Base-by-base conservation (phyloP, 2,797 vertebrate species). In the Argyrosomus regius region DNA sequence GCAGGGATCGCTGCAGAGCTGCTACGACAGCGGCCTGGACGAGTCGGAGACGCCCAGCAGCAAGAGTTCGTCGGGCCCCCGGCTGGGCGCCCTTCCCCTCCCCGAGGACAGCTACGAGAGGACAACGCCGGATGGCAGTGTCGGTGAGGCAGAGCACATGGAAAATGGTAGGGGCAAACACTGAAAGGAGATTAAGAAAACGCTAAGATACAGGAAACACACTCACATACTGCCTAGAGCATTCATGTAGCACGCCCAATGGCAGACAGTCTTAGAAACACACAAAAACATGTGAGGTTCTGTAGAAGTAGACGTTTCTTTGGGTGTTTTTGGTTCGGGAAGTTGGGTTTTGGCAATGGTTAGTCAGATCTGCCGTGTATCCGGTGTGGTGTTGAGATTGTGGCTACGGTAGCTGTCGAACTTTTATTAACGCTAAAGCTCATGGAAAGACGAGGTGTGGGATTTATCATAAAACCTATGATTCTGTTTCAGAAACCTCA, bases 131-230 rank as follows among this genome's bases (percentile, higher is more conserved):
- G 98, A 99, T 98, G 98, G 98, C 97, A 99, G 98, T 98, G 98
- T 99, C 97, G 98, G 98, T 99, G 98, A 99, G 98, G 98, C 97
- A 99, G 98, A 99, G 97, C 98, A 99, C 97, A 97, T 99, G 98
- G 98, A 99, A 97, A 99, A 99, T 99, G 98, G 98, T 99, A 99
- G 97, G 98, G 98, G 96, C 97, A 97, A 98, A 98, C 97, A 98
- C 94, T 93, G 89, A 94, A 93, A 93, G 91, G 89, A 95, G 87
- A 83, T 86, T 87, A 80, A 94, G 90, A 82, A 88, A 90, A 64
- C 82, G 57, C 50, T 87, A 87, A 91, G 89, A 86, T 90, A 95
- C 78, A 93, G 85, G 91, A 86, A 89, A 92, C 88, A 93, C 88
- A 91, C 58, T 46, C 77, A 89, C 86, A 89, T 69, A 84, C 69